Base-by-base conservation (phyloP, 2,797 vertebrate genomes). In the Parotocinclus haroldoi region DNA sequence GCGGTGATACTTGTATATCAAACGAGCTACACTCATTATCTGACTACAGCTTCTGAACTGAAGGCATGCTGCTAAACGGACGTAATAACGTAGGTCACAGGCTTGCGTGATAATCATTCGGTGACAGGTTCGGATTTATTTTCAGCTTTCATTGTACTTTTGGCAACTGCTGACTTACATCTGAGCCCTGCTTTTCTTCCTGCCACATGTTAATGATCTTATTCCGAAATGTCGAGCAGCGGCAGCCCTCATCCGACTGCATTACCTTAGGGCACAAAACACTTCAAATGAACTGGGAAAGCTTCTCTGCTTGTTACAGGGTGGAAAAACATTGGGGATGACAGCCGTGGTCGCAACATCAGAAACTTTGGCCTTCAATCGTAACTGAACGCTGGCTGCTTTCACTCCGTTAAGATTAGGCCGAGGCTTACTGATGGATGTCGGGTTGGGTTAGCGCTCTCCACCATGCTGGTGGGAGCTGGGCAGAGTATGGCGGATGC, bases 281-380 rank as follows among this genome's bases (percentile, higher is more conserved):
- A 71, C 63, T 74, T 81, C 74, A 77, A 74, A 79, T 72, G 71
- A 52, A 77, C 67, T 54, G 68, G 71, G 57, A 67, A 62, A 76
- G 58, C 71, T 63, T 60, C 68, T 70, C 73, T 40, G 56, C 68
- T 79, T 70, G 55, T 79, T 78, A 78, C 50, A 59, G 55, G 36
- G 66, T 50, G 46, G 63, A 51, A 69, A 71, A 74, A 74, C 71
- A 78, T 71, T 71, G 75, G 53, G 65, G 63, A 69, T 65, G 76
- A 76, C 64, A 71, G 69, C 58, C 53, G 61, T 66, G 69, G n/a
- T 68, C 65, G 69, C 49, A 46, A 56, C 60, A 72, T 63, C 45
- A 72, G 70, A 67, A 65, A 71, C 71, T 76, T 66, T 51, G 58
- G 62, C 58, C 71, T 76, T 63, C 53, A 64, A 75, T 66, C 60